Conservation (phyloP, 2,888 invertebrate species). For the Syritta pipiens region DNA sequence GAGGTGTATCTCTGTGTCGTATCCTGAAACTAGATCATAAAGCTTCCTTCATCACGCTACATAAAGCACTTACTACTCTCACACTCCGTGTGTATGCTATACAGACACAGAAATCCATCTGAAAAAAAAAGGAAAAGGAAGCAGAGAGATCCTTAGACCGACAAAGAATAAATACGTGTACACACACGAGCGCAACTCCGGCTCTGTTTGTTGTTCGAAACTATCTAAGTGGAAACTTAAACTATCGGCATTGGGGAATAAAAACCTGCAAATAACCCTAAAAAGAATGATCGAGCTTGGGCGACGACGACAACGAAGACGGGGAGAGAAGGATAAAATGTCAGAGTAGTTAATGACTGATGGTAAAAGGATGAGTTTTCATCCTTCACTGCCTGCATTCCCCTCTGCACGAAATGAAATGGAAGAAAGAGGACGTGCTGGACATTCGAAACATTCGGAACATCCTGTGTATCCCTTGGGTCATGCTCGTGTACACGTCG, state of each 20-base stretch:
- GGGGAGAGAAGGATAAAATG: not conserved
- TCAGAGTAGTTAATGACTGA: conserved; percentile 9
- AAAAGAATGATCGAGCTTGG: conserved; percentile 9
- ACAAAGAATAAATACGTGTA: not conserved
- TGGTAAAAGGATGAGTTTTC: conserved; percentile 36
- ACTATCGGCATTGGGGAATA: conserved; percentile 27
- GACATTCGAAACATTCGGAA: conserved; percentile 8
- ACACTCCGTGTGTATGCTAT: no score
- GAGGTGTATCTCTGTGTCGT: conserved; percentile 32
- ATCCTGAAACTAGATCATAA: conserved; percentile 64
- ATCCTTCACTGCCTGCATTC: conserved; percentile 36
- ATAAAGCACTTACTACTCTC: conserved; percentile 56
- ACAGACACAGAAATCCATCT: not conserved
- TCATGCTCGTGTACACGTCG: no score
- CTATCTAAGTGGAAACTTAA: conserved; percentile 44
- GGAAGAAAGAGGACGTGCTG: conserved; percentile 9
- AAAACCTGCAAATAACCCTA: conserved; percentile 32
- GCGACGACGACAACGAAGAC: not conserved
- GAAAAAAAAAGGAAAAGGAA: not conserved
- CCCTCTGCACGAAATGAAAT: conserved; percentile 10
- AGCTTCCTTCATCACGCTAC: conserved; percentile 62
- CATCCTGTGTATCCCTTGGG: no score
- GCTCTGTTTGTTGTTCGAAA: conserved; percentile 5
- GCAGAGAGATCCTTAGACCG: not conserved
- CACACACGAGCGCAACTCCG: not conserved